Conservation (phyloP, 2,113 vertebrate genomes). For the Maccullochella peelii region DNA sequence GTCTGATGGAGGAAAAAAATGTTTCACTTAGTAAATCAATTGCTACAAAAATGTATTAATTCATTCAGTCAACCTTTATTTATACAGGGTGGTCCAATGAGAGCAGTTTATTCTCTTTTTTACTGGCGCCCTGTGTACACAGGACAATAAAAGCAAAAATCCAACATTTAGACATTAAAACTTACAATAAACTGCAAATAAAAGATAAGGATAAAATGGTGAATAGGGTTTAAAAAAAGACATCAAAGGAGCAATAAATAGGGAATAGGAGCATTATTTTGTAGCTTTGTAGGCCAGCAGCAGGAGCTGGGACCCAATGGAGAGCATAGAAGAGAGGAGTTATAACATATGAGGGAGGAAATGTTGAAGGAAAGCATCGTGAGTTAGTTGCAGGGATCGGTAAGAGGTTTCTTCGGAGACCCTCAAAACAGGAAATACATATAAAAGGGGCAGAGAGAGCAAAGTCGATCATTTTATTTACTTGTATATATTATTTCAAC, state of each 20-base stretch:
- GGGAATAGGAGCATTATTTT: too few species aligned
- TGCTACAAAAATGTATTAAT: neutral
- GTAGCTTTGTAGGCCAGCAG: neutral
- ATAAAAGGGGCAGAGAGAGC: neutral
- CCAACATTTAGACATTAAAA: neutral
- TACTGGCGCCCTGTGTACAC: neutral
- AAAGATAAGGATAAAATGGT: neutral
- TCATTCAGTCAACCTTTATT: neutral
- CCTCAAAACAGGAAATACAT: neutral
- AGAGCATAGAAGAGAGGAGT: neutral
- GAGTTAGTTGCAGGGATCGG: constrained; percentile 1
- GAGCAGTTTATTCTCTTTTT: neutral
- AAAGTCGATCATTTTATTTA: neutral
- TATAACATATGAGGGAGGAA: neutral
- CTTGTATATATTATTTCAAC: neutral
- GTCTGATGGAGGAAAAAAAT: neutral
- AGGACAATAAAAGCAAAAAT: neutral
- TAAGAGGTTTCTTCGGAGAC: neutral
- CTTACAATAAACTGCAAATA: neutral
- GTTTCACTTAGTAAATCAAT: neutral
- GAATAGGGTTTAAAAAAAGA: neutral
- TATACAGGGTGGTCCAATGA: neutral
- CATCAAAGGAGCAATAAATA: constrained; percentile 1
- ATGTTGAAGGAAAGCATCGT: neutral
- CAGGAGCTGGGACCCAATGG: neutral